These are phyloP conservation scores for Rhabdornis inornatus DNA, from an alignment of 2,113 vertebrate species.

Conservation along the genomic window DNA sequence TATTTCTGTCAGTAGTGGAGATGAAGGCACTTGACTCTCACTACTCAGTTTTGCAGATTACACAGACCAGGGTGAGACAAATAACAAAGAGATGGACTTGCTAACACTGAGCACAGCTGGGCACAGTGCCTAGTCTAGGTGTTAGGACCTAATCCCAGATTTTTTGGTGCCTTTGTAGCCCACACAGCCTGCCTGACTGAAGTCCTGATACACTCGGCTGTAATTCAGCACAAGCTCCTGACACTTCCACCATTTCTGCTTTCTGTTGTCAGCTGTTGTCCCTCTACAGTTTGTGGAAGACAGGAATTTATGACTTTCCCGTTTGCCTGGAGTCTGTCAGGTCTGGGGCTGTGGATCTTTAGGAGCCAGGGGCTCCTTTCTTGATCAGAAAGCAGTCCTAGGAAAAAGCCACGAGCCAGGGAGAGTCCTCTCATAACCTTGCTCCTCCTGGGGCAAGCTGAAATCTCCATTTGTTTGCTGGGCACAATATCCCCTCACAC, in stretches of 20 bases:
- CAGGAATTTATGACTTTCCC: background rate
- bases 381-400: background rate
- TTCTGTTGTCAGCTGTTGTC: background rate
- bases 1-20: background rate
- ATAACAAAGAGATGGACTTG: background rate
- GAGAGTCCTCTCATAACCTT: background rate
- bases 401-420: background rate
- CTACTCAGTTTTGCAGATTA: background rate
- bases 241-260: background rate
- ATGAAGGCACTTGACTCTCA: background rate
- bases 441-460: background rate
- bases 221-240: background rate
- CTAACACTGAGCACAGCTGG: background rate
- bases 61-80: background rate
- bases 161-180: background rate
- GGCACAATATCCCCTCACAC: background rate
- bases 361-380: background rate
- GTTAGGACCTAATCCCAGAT: background rate
- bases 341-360: background rate
- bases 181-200: background rate
- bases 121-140: background rate
- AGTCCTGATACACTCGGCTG: background rate
- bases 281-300: background rate
- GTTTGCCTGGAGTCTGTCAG: background rate
- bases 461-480: background rate